Conservation (phyloP, 2,797 vertebrate species). For the Lophius americanus region DNA sequence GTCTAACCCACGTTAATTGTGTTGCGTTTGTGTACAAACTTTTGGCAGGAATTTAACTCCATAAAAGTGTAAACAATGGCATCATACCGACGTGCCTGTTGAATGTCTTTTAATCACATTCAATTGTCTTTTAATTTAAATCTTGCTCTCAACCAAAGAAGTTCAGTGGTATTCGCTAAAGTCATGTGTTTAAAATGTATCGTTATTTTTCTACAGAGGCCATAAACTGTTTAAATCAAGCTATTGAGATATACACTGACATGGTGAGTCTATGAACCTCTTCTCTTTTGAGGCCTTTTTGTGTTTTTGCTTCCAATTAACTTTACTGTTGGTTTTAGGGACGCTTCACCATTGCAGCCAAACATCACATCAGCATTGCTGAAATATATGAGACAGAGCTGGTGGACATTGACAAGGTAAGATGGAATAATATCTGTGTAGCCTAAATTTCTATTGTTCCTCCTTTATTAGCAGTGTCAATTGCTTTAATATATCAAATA, state of each 20-base stretch:
- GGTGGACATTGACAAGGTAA: slow-evolving; percentile 92
- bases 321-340: slow-evolving; percentile 76
- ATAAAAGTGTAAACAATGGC: slow-evolving; percentile 2
- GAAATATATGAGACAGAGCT: slow-evolving; percentile 93
- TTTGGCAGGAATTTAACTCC: no score
- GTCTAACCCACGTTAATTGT: no score
- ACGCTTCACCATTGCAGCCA: slow-evolving; percentile 93
- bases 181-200: not conserved
- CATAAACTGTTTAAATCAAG: slow-evolving; percentile 82
- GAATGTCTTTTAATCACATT: not conserved
- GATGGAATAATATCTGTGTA: slow-evolving; percentile 4
- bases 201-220: slow-evolving; percentile 68
- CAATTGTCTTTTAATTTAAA: not conserved
- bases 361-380: slow-evolving; percentile 92
- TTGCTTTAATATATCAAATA: not conserved
- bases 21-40: no score
- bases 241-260: slow-evolving; percentile 89
- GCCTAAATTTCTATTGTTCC: not conserved
- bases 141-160: not conserved
- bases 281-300: not conserved
- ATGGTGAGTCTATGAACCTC: slow-evolving; percentile 77
- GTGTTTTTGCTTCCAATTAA: not conserved
- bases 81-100: not conserved
- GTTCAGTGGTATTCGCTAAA: not conserved
- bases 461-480: not conserved